These are phyloP conservation scores for Toxotes jaculatrix DNA, from an alignment of 2,113 vertebrate species.

Conservation along the genomic window DNA sequence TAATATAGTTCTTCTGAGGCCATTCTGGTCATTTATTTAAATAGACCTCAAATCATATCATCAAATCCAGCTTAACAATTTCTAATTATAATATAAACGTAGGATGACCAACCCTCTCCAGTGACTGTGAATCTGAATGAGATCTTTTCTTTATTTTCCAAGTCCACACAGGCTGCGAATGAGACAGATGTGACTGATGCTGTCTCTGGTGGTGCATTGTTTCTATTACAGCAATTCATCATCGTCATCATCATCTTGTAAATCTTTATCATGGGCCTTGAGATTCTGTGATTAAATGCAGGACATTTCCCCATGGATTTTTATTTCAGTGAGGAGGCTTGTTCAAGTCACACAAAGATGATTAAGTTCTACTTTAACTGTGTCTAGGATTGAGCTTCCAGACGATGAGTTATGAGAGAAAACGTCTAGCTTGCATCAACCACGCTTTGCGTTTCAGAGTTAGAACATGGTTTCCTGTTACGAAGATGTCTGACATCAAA, in stretches of 20 bases:
- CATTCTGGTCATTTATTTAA: constrained; percentile 31
- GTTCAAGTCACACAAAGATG: no score
- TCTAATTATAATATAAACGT: constrained; percentile 48
- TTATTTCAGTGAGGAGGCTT: not conserved
- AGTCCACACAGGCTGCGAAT: constrained; percentile 15
- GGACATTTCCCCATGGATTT: constrained; percentile 14
- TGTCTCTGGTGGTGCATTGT: constrained; percentile 30
- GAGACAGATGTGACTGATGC: constrained; percentile 4
- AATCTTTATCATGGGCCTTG: constrained; percentile 15
- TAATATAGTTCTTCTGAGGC: constrained; percentile 16
- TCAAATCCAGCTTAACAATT: constrained; percentile 42
- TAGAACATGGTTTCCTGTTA: not conserved
- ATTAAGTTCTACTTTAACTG: not conserved
- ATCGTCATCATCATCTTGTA: constrained; percentile 19
- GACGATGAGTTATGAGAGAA: not conserved
- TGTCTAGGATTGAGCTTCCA: not conserved
- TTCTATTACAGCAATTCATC: constrained; percentile 30
- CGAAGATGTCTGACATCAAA: not conserved
- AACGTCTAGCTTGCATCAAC: not conserved
- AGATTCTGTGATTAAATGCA: constrained; percentile 18
- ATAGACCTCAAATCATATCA: constrained; percentile 35
- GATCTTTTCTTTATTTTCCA: not conserved
- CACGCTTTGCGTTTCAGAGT: not conserved
- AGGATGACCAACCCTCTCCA: constrained; percentile 21
- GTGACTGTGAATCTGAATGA: constrained; percentile 29